Evolutionary conservation across 2,113 vertebrate genomes (phyloP).

Genomic region (Oryzias javanicus): DNA sequence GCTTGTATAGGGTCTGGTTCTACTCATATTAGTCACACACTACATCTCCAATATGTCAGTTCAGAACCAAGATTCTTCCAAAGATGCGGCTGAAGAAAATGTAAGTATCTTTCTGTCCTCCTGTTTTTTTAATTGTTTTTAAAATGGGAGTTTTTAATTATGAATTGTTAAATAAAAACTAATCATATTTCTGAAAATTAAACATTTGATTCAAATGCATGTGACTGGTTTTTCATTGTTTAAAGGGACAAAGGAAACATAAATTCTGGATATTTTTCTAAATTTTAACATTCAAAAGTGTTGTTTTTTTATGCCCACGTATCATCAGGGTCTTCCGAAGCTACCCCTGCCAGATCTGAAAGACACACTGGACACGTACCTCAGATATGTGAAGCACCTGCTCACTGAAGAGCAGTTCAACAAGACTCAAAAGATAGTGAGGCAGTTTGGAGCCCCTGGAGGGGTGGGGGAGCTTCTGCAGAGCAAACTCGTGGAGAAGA

Average conservation of each 20-base stretch:
- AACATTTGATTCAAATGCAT: too few species aligned
- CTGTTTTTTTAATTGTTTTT: conserved; percentile 3
- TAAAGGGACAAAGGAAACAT: too few species aligned
- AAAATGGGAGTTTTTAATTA: neutral
- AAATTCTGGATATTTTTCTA: too few species aligned
- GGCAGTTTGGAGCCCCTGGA: conserved; percentile 82
- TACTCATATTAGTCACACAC: conserved; percentile 12
- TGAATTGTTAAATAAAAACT: neutral
- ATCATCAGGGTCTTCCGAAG: conserved; percentile 82
- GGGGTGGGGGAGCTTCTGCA: conserved; percentile 88
- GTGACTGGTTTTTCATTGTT: too few species aligned
- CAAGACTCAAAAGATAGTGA: conserved; percentile 79
- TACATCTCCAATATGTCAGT: conserved; percentile 67
- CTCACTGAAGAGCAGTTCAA: conserved; percentile 86
- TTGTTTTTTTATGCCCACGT: neutral
- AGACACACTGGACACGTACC: conserved; percentile 86
- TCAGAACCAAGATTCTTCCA: conserved; percentile 60
- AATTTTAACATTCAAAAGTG: neutral
- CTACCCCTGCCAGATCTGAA: conserved; percentile 87
- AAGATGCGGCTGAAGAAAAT: conserved; percentile 46
- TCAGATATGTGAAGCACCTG: conserved; percentile 85
- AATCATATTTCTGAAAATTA: neutral
- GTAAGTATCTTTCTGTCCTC: conserved; percentile 60
- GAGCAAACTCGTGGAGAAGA: conserved; percentile 83
- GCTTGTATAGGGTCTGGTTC: conserved; percentile 32